Base-by-base conservation (phyloP, 1,140 invertebrate species). In the Cataglyphis hispanica region DNA sequence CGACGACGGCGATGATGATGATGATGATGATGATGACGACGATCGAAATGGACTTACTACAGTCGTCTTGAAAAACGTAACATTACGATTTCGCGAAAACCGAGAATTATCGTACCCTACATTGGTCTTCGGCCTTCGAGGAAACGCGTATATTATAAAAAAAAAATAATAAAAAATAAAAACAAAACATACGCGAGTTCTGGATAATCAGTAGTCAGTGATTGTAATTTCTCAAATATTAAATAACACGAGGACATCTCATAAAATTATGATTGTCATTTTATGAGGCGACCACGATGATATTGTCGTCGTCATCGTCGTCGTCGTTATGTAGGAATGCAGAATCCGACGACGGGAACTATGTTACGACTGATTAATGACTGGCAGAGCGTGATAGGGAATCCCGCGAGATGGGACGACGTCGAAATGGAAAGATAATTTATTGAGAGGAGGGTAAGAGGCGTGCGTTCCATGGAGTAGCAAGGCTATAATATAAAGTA, bases 331-430 rank as follows among this genome's bases (percentile, higher is more conserved):
- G 31, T 25, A 50, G 69, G 74, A 89, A 85, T 87, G 56, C 61
- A 69, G 34, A 76, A 53, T n/a, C 19, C 37, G 61, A 1, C 16
- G 46, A 53, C 34, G 11, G 60, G 60, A 83, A 77, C 88, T 83
- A 77, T 88, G 70, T 88, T 64, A 40, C 10, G 43, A 43, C 63
- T 89, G 87, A 89, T 89, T 89, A 89, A 88, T 67, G 37, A 34
- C 61, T 72, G 53, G 27, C n/a, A 22, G 13, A 69, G 1, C 11
- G 46, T 27, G 63, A 34, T 60, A 75, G 60, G 75, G 66, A 89
- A 89, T 89, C 60, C 67, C 60, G 22, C 0, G 72, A 37, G 63
- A 69, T 31, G 25, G 25, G 1, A 10, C n/a, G n/a, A 63, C 46
- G 66, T 78, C 50, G 46, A 50, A 19, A 72, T 25, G 46, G 37